Base-by-base conservation (phyloP, 2,888 invertebrate species). In the Slavum lentiscoides region DNA sequence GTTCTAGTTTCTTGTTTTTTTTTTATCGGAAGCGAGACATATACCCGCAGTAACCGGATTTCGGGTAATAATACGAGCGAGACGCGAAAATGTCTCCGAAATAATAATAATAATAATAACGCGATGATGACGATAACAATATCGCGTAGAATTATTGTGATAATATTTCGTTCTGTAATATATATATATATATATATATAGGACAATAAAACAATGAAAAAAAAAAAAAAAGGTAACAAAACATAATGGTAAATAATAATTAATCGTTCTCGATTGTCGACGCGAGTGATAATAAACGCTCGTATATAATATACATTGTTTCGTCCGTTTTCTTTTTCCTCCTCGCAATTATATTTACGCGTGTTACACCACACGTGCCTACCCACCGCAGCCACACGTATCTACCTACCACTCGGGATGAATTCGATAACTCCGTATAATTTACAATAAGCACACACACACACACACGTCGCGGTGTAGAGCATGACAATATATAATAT, bases 1-100 rank as follows among this genome's bases (percentile, higher is more conserved):
- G 80, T 15, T 70, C 80, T 64, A 80, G 80, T 80, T 80, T 30
- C 30, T 30, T 30, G 30, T 30, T 30, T 30, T 30, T 30, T 30
- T 30, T 30, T 30, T 80, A 19, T 55, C 49, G 49, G 49, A 49
- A 49, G 49, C 49, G 49, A 11, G 11, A 11, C 49, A 30, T 49
- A 30, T 49, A 9, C 49, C 13, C 49, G 53, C 4, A 0, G 5
- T 19, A 55, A 55, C 55, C 55, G 55, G 55, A 55, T 55, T 55
- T 55, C 55, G 19, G 55, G 3, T 55, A 19, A 55, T 19, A 19
- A 19, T 19, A 17, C 55, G 55, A 21, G 13, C 49, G 13, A 49
- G 15, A 21, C 49, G n/a, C 67, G 43, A 23, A 55, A 69, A 55
- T 55, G 69, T 69, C 55, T 30, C 69, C 55, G 9, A 55, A 55